Base-by-base conservation (phyloP, 1,140 invertebrate species). In the Diorhabda elongata region DNA sequence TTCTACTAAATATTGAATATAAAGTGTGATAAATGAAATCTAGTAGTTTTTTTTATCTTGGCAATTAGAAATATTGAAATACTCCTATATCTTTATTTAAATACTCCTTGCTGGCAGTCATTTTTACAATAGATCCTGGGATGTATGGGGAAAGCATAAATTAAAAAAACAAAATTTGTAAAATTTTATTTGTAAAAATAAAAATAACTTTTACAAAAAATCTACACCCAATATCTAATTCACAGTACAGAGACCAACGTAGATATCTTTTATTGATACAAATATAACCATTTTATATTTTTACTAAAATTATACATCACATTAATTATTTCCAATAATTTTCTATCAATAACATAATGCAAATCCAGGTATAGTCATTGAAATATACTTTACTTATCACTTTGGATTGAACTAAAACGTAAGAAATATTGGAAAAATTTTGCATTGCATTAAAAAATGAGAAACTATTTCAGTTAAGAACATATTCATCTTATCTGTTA, bases 181-280 rank as follows among this genome's bases (percentile, higher is more conserved):
- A 52, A 52, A 52, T n/a, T 52, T 52, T 52, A 52, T 52, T 52
- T 52, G 47, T 52, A 52, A 52, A 52, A 52, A 52, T 52, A 52
- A 52, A 52, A 52, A 52, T 52, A 52, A 52, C 6, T 52, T 52
- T 52, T n/a, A 52, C 47, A 52, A 52, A 52, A 26, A 52, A 52
- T 52, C 47, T 52, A 52, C 47, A 52, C 3, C 47, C 47, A 52
- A 52, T 52, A 52, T 52, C n/a, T 8, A 52, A 52, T 52, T 52
- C 47, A 52, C 47, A 52, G 4, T 52, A 52, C n/a, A 52, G 47
- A 52, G 47, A 52, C 47, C 47, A 52, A n/a, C 47, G n/a, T 52
- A 52, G 47, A 52, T 52, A 6, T 52, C 47, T 26, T 26, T 26
- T 52, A 52, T 8, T 52, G 47, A n/a, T 52, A 52, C 47, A 52